Evolutionary conservation across 2,888 invertebrate genomes (phyloP), one percentile per base, ranked within the genome.

Genomic region (Aethes cnicana): DNA sequence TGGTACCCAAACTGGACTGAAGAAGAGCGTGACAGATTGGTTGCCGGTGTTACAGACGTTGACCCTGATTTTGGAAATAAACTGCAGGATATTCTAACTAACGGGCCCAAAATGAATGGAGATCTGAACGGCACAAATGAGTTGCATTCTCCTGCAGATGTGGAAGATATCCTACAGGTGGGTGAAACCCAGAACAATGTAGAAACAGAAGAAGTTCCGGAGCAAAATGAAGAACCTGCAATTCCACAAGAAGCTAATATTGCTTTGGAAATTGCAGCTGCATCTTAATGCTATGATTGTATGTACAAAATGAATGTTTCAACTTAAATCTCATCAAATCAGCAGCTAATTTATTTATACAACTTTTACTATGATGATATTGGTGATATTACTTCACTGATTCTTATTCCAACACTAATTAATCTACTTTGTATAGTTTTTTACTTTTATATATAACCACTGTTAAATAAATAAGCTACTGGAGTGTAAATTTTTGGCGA

Each of bases 1-100:
- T 96, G 96, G 96, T 94, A 93, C 66, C 91, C 93, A 9, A 93
- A 93, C 63, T 96, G 96, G 96, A 91, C 92, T 4, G 90, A 92
- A 33, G 94, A 94, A 56, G 94, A 95, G 57, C 94, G 93, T 69
- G 93, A 93, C 25, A 91, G 92, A 59, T 88, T 96, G 21, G 82
- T 95, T 25, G 91, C 92, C 48, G 92, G 93, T 56, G 91, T 96
- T 17, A 91, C 92, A 17, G 94, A 94, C 67, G 90, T 93, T 30
- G 96, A 96, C 74, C 73, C 93, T 0, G 92, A 91, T 49, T 95
- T 96, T 69, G 93, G 93, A 2, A 91, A 91, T 43, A 95, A 95
- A 78, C 79, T 94, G n/a, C 90, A 91, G 64, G 89, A 90, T 33
- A 88, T 75, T 4, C 59, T 85, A 7, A 57, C 68, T 3, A 84